phyloP scores from a whole-genome alignment of 2,797 vertebrate genomes.

The Sparidentex hasta region DNA sequence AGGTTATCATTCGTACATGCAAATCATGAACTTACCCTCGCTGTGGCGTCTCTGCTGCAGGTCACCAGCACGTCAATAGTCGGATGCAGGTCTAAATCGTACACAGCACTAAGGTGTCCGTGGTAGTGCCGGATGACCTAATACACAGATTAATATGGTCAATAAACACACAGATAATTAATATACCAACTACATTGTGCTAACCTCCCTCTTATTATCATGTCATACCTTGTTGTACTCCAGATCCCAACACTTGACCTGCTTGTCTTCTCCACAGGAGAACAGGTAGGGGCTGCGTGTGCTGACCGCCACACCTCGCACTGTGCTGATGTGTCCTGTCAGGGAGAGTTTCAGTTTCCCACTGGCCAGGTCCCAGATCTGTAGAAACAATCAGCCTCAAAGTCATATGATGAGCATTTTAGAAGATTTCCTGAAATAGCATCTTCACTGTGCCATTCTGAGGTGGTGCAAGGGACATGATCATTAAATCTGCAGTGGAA shows the following conservation, averaged over 20 bases:
- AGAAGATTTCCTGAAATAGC: neutral
- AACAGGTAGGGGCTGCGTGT: conserved; percentile 95
- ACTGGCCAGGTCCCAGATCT: conserved; percentile 99
- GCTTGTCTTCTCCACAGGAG: conserved; percentile 98
- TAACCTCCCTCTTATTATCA: neutral
- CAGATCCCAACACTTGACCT: conserved; percentile 99
- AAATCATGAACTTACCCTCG: conserved; percentile 85
- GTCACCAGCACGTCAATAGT: conserved; percentile 97
- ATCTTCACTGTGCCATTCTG: neutral
- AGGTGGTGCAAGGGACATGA: neutral
- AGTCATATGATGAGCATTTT: neutral
- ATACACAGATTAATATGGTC: conserved; percentile 3
- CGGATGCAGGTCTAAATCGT: conserved; percentile 96
- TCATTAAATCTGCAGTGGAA: neutral
- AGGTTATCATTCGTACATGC: neutral
- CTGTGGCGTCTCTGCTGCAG: conserved; percentile 96
- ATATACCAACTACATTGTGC: neutral
- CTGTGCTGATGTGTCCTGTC: conserved; percentile 98
- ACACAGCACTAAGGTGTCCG: conserved; percentile 96
- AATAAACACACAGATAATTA: no score
- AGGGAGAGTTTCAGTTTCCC: conserved; percentile 96
- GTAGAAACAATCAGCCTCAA: conserved; percentile 28
- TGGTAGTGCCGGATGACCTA: conserved; percentile 99
- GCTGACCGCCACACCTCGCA: conserved; percentile 96
- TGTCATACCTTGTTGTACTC: conserved; percentile 95